Evolutionary conservation across 92 coral and sea anemone genomes (phyloP), one percentile per base, ranked within the genome.

Genomic region (Porites evermanni): DNA sequence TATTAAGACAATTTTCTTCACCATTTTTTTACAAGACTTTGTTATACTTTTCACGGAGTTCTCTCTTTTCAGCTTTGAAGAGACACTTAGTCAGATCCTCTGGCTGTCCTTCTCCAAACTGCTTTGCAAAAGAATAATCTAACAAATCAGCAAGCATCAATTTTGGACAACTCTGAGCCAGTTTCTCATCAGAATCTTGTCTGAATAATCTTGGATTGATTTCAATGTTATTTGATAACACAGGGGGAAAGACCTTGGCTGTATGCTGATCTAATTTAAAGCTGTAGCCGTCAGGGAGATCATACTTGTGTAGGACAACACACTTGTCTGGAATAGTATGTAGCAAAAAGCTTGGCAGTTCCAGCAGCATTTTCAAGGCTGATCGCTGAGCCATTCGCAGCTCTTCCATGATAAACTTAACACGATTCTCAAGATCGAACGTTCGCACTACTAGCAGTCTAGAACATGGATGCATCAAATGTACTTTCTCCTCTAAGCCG

Each of bases 371-470:
- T 74, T 86, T 90, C 19, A 94, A 90, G 7, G 88, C 91, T 63
- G 95, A 87, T 61, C 81, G 70, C 84, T 90, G 89, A 29, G 95
- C 92, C 98, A 94, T 92, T 6, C 95, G 91, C 32, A 94, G 98
- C 87, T 94, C 94, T 79, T 85, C 95, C 79, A 80, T 88, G 26
- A 94, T 90, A 63, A 88, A 64, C 59, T 90, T 79, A 67, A 94
- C 76, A 16, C 91, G 92, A 51, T 82, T 89, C 60, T 65, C 70
- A 32, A 92, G 85, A 53, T 91, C 90, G 29, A 83, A 83, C 3
- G 88, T 72, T 73, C 94, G 86, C 91, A 91, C 74, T 1, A 86
- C 84, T 76, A 94, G 69, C 91, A 92, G 74, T 58, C 68, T 78
- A 3, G 87, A 78, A 76, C 92, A 89, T 9, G 94, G 94, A 70